Evolutionary conservation across 2,113 vertebrate genomes (phyloP).

Genomic region (Platysteira castanea): DNA sequence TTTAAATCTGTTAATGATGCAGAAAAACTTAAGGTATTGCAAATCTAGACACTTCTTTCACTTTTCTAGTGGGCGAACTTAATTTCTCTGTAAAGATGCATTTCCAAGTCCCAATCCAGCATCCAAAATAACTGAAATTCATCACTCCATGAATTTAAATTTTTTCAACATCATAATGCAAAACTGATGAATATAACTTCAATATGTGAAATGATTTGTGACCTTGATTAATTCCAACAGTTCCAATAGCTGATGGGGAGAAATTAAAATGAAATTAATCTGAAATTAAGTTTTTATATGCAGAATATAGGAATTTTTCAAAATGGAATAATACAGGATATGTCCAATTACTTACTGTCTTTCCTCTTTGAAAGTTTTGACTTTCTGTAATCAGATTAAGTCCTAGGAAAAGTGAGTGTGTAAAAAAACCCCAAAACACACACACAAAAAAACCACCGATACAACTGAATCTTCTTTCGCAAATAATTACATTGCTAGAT

Average conservation of each 20-base stretch:
- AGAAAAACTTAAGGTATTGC: neutral
- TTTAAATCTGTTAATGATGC: neutral
- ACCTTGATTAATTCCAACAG: neutral
- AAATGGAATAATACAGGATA: neutral
- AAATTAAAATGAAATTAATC: neutral
- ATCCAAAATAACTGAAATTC: neutral
- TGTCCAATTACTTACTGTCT: neutral
- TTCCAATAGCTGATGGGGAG: neutral
- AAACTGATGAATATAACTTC: neutral
- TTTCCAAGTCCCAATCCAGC: neutral
- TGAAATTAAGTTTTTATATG: neutral
- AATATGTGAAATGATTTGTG: neutral
- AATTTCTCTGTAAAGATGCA: neutral
- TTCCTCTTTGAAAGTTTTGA: neutral
- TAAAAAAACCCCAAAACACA: neutral
- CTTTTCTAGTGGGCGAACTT: neutral
- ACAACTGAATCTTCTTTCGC: neutral
- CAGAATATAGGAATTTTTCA: neutral
- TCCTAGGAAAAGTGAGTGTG: neutral
- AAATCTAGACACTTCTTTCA: neutral
- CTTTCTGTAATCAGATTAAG: neutral
- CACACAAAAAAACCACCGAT: fast-evolving
- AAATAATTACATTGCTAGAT: neutral
- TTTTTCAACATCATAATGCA: neutral
- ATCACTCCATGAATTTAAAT: neutral